Percentiles rank a stretch among this genome's conserved stretches.
Conservation (phyloP, 2,888 invertebrate genomes). For the Netelia virgata region DNA sequence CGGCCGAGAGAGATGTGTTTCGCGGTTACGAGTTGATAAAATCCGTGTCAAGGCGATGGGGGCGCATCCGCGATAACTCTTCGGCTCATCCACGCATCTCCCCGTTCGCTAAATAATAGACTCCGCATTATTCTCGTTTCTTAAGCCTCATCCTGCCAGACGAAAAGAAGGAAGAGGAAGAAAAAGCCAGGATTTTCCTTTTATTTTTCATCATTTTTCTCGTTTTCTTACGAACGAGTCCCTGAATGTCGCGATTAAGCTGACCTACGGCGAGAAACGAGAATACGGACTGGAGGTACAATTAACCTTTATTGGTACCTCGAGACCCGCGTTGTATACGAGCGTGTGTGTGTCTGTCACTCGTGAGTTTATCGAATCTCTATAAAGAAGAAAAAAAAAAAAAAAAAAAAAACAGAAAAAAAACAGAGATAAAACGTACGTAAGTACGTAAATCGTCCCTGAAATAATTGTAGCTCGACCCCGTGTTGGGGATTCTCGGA, state of each 20-base stretch:
- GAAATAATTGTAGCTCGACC: slow-evolving; percentile 3
- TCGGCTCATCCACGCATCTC: background rate
- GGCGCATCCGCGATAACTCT: slow-evolving; percentile 52
- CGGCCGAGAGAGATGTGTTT: background rate
- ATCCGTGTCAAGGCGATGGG: slow-evolving; percentile 64
- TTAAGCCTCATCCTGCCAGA: background rate
- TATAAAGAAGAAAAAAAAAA: no score
- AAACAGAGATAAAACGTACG: no score
- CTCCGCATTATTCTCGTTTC: background rate
- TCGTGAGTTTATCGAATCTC: slow-evolving; percentile 2
- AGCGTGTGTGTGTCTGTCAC: background rate
- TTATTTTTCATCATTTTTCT: slow-evolving; percentile 16
- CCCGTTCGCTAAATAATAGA: background rate
- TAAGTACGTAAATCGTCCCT: slow-evolving; percentile 28
- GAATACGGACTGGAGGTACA: slow-evolving; percentile 53
- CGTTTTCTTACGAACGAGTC: background rate
- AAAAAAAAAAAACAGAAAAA: no score
- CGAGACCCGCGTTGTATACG: background rate
- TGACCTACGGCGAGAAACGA: slow-evolving; percentile 8
- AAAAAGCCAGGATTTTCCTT: background rate
- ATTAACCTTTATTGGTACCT: slow-evolving; percentile 59
- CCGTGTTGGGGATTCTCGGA: background rate
- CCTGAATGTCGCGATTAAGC: slow-evolving; percentile 17
- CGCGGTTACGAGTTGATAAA: slow-evolving; percentile 18
- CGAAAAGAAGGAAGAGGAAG: slow-evolving; percentile 53